Conservation (phyloP, 2,797 vertebrate genomes). For the Squalus acanthias region DNA sequence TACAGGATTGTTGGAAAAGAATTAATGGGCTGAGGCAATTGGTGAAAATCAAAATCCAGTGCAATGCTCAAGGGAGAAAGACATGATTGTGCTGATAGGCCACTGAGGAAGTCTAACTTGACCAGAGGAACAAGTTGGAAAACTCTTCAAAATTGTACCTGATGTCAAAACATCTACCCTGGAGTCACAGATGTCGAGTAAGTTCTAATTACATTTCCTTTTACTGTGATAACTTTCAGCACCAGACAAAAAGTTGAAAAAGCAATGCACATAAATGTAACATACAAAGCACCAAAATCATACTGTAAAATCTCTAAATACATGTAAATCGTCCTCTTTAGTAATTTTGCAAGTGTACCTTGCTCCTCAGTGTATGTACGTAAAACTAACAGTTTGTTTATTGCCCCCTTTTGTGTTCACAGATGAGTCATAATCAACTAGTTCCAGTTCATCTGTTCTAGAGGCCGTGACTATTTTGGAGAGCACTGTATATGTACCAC, state of each 20-base stretch:
- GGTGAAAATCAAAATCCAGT: neutral
- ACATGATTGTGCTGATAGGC: neutral
- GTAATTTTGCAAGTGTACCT: neutral
- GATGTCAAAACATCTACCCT: neutral
- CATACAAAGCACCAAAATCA: neutral
- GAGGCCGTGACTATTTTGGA: neutral
- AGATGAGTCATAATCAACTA: neutral
- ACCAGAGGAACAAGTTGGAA: neutral
- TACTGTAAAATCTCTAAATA: neutral
- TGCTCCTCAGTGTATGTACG: neutral
- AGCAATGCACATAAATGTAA: neutral
- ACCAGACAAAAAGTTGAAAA: neutral
- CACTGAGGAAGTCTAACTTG: slow-evolving; percentile 44
- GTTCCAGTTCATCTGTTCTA: neutral
- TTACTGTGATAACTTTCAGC: neutral
- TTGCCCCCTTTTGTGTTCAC: neutral
- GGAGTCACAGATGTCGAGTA: neutral
- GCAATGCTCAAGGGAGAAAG: neutral
- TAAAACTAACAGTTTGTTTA: neutral
- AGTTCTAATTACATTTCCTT: slow-evolving; percentile 11
- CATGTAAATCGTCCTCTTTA: neutral
- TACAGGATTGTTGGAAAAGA: neutral
- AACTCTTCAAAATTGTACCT: neutral
- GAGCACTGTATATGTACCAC: neutral
- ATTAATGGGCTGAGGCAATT: neutral